phyloP scores from a whole-genome alignment of 2,888 invertebrate species.

The Polyommatus icarus region DNA sequence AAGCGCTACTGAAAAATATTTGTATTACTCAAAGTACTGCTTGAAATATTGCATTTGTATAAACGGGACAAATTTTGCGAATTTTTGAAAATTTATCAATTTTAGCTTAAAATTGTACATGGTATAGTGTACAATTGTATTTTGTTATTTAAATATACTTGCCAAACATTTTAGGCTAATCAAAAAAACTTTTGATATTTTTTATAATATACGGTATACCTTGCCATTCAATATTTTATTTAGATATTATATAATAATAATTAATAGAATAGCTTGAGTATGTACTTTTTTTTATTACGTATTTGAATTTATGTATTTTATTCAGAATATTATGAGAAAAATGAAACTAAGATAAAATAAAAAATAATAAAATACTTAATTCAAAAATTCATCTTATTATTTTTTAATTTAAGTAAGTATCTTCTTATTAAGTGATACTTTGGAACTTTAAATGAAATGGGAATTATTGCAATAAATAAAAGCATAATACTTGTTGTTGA shows the following conservation, averaged over 20 bases:
- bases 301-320: not conserved
- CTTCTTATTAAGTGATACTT: not conserved
- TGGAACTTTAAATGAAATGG: not conserved
- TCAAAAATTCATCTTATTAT: not conserved
- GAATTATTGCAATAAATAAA: constrained; percentile 6
- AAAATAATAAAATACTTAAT: not conserved
- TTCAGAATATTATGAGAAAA: not conserved
- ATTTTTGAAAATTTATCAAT: not conserved
- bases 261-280: constrained; percentile 10
- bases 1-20: constrained; percentile 9
- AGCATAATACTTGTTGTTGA: not conserved
- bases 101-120: constrained; percentile 1
- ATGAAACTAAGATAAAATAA: not conserved
- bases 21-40: constrained; percentile 24
- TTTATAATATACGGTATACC: not conserved
- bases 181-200: not conserved
- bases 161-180: constrained; percentile 20
- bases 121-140: constrained; percentile 17
- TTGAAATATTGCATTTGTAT: not conserved
- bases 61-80: not conserved
- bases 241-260: not conserved
- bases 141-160: constrained; percentile 22
- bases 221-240: not conserved
- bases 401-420: too few relatives aligned
- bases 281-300: not conserved